A percentile compares a stretch with the other conserved stretches of the same genome.
Evolutionary conservation across 2,888 invertebrate species (phyloP).

Genomic region (Hecatera dysodea): DNA sequence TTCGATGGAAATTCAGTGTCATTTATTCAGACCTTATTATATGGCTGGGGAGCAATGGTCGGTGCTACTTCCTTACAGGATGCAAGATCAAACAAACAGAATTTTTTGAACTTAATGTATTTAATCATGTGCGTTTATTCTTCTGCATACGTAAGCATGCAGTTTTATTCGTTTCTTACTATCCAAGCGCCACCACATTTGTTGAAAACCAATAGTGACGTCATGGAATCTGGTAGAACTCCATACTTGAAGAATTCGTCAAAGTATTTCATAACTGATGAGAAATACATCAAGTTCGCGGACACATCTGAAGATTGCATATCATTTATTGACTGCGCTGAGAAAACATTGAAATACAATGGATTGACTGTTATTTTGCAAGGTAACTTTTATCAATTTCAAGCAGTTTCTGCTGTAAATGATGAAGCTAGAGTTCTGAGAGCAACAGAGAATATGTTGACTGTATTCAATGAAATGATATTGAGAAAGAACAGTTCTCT

Average conservation of each 20-base stretch:
- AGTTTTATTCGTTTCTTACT: constrained; percentile 82
- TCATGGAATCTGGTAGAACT: constrained; percentile 74
- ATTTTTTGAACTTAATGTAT: constrained; percentile 77
- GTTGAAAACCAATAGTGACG: constrained; percentile 74
- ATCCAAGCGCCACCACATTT: constrained; percentile 76
- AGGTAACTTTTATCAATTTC: constrained; percentile 72
- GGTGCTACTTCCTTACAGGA: constrained; percentile 75
- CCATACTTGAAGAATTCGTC: constrained; percentile 69
- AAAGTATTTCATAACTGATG: constrained; percentile 77
- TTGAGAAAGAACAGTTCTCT: constrained; percentile 74
- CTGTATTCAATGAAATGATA: constrained; percentile 82
- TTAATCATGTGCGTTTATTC: constrained; percentile 78
- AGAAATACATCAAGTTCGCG: constrained; percentile 72
- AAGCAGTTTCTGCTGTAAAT: constrained; percentile 75
- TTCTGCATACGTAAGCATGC: constrained; percentile 78
- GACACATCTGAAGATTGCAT: constrained; percentile 74
- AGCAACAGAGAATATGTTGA: constrained; percentile 74
- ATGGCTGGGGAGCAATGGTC: constrained; percentile 80
- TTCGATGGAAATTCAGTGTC: constrained; percentile 72
- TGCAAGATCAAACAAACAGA: constrained; percentile 78
- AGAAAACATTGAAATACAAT: constrained; percentile 68
- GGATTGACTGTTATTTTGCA: constrained; percentile 77
- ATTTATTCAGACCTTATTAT: constrained; percentile 71
- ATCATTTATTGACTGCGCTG: constrained; percentile 73
- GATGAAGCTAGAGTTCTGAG: constrained; percentile 79